Base-by-base conservation (phyloP, 2,888 invertebrate genomes). In the Cantharis nigra region DNA sequence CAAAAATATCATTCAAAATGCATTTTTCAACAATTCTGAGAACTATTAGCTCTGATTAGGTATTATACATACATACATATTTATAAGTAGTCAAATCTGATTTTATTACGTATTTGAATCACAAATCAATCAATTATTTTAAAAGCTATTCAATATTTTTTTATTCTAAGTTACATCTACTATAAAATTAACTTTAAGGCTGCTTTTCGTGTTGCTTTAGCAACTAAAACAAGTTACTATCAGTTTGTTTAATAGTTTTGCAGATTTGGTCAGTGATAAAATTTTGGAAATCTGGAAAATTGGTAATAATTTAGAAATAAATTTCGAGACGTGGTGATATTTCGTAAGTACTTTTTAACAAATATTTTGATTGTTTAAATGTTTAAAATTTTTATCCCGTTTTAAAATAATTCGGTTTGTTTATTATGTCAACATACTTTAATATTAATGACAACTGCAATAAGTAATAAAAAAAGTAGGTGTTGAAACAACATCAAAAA, bases 141-240 rank as follows among this genome's bases (percentile, higher is more conserved):
- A n/a, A 49, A 9, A 49, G 7, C 9, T 49, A 33, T 11, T 18
- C 16, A 28, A 30, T 14, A 49, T 30, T 70, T 30, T 70, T 1
- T 16, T 20, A 30, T 33, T 70, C 18, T 14, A 14, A 18, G 28
- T 28, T 18, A 16, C 11, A 26, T 33, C 33, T 70, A 16, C 33
- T 70, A 33, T 33, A 23, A 30, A 71, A 23, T 9, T 63, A 20
- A 20, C 20, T 71, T 62, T 71, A 71, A 71, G 33, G 26, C 71
- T 67, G 62, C 71, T 20, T 49, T 49, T 69, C 63, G 67, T 72
- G 83, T 84, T 80, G 83, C 81, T 81, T 77, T 82, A 83, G 83
- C 78, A 85, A 85, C 84, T 18, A 81, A 84, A 85, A 85, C 85
- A 85, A 85, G 80, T 80, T 80, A 80, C 79, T 80, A 82, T 82